phyloP scores from a whole-genome alignment of 2,113 vertebrate species.

The Neogobius melanostomus region DNA sequence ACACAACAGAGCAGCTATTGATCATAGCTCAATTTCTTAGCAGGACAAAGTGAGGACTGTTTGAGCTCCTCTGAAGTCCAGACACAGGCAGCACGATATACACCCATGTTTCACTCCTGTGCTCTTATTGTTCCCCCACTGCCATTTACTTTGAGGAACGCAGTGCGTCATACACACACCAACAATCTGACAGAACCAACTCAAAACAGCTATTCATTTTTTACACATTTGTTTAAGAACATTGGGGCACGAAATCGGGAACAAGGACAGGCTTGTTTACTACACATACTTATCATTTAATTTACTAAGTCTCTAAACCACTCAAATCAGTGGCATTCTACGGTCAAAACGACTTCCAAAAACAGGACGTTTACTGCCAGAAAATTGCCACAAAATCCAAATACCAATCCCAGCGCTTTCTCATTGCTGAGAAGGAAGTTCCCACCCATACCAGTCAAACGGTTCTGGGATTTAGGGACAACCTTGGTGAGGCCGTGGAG shows the following conservation, averaged over 20 bases:
- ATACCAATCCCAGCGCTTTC: slow-evolving; percentile 17
- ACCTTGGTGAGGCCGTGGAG: slow-evolving; percentile 59
- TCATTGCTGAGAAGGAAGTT: slow-evolving; percentile 53
- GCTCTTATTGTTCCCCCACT: slow-evolving; percentile 59
- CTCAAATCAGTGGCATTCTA: not conserved
- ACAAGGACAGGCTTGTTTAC: not conserved
- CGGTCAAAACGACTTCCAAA: slow-evolving; percentile 22
- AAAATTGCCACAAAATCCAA: slow-evolving; percentile 2
- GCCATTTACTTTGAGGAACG: slow-evolving; percentile 60
- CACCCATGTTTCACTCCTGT: slow-evolving; percentile 65
- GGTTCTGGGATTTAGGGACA: slow-evolving; percentile 49
- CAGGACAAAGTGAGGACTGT: slow-evolving; percentile 70
- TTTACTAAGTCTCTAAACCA: not conserved
- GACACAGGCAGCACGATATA: slow-evolving; percentile 65
- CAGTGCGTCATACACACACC: slow-evolving; percentile 55
- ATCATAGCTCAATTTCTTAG: slow-evolving; percentile 67
- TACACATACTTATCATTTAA: not conserved
- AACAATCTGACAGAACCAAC: slow-evolving; percentile 48
- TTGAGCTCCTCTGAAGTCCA: slow-evolving; percentile 66
- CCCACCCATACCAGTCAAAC: slow-evolving; percentile 53
- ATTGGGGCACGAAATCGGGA: slow-evolving; percentile 33
- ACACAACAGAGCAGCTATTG: slow-evolving; percentile 75
- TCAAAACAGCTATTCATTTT: slow-evolving; percentile 58
- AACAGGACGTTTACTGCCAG: slow-evolving; percentile 3
- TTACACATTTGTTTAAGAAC: slow-evolving; percentile 50